These are phyloP conservation scores for Drosophila infuscata DNA, from an alignment of 2,888 invertebrate species.

Conservation along the genomic window DNA sequence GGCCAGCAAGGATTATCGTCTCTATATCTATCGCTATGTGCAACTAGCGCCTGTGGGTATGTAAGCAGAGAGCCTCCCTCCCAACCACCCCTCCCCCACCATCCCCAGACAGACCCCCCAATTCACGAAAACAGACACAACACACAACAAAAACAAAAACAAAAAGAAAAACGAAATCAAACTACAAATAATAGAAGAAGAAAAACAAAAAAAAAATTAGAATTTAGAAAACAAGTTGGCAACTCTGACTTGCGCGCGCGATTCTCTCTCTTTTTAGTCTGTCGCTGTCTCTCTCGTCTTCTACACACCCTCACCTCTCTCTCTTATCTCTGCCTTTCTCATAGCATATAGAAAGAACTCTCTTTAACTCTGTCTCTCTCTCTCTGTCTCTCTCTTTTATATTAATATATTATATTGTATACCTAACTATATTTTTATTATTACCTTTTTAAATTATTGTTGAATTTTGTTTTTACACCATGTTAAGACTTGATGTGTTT, in stretches of 20 bases:
- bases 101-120: neutral
- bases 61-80: conserved; percentile 68
- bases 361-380: conserved; percentile 34
- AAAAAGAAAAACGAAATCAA: conserved; percentile 4
- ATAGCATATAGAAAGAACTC: conserved; percentile 39
- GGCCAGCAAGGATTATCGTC: conserved; percentile 99
- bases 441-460: conserved; percentile 80
- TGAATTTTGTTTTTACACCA: conserved; percentile 78
- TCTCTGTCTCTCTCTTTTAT: conserved; percentile 20
- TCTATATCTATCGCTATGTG: conserved; percentile 99
- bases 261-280: conserved; percentile 18
- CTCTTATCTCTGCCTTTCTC: conserved; percentile 17
- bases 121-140: conserved; percentile 4
- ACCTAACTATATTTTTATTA: conserved; percentile 61
- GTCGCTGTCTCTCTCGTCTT: conserved; percentile 1
- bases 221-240: conserved; percentile 27
- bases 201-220: neutral
- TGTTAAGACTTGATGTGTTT: conserved; percentile 55
- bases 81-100: neutral
- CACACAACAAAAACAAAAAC: neutral
- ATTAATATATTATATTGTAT: conserved; percentile 26
- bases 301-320: conserved; percentile 15
- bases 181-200: neutral
- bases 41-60: conserved; percentile 93
- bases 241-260: conserved; percentile 47